Evolutionary conservation across 2,797 vertebrate genomes (phyloP).

Genomic region (Brachyalestes nurse): DNA sequence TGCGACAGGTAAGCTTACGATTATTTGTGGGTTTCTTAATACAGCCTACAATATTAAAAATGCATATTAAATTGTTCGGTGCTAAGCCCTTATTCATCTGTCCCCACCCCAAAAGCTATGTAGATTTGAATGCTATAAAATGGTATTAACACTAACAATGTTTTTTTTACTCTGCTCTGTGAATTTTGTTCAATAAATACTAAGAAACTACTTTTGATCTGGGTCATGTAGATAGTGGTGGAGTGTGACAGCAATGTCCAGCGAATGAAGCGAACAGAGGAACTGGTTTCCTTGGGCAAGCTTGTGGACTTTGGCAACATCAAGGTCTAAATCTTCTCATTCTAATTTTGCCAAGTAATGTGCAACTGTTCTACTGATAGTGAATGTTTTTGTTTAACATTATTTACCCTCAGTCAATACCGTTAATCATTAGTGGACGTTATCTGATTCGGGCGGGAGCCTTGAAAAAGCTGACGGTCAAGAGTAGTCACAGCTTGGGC

Average conservation of each 20-base stretch:
- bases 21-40: neutral
- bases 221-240: slow-evolving; percentile 71
- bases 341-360: neutral
- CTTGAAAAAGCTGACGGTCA: slow-evolving; percentile 68
- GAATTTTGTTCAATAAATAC: no score
- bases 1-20: slow-evolving; percentile 73
- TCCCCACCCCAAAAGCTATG: neutral
- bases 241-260: slow-evolving; percentile 74
- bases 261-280: slow-evolving; percentile 78
- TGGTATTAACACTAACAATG: neutral
- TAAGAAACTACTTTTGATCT: neutral
- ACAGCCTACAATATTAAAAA: neutral
- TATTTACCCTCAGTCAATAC: slow-evolving; percentile 67
- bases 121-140: neutral
- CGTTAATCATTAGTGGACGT: slow-evolving; percentile 76
- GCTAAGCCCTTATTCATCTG: neutral
- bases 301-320: slow-evolving; percentile 75
- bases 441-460: slow-evolving; percentile 75
- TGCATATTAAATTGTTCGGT: neutral
- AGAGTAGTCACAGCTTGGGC: slow-evolving; percentile 36
- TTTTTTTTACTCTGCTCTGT: no score
- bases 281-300: slow-evolving; percentile 78
- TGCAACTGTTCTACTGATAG: neutral
- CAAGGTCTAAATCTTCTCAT: slow-evolving; percentile 70
- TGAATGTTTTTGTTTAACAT: neutral